phyloP scores from a whole-genome alignment of 2,888 invertebrate genomes.

The Glyphotaelius pellucidus region DNA sequence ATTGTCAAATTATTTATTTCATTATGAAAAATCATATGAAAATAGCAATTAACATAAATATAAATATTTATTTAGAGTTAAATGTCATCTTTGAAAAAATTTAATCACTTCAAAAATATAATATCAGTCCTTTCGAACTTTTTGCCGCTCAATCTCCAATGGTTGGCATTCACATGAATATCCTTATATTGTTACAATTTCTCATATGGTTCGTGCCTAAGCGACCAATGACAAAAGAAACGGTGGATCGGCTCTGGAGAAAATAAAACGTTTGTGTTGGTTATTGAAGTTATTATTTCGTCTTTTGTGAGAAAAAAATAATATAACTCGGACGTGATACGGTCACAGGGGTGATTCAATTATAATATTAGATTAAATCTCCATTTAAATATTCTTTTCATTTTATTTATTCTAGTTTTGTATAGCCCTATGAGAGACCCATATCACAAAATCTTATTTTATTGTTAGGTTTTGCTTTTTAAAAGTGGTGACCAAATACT shows the following conservation, averaged over 20 bases:
- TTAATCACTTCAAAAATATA: too few species aligned
- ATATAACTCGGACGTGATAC: background rate
- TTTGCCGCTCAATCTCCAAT: background rate
- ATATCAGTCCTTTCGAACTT: background rate
- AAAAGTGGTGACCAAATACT: background rate
- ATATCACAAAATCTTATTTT: background rate
- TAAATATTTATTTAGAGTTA: too few species aligned
- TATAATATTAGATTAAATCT: background rate
- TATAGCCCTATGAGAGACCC: background rate
- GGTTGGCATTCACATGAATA: background rate
- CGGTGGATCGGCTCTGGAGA: background rate
- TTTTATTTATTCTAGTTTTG: background rate
- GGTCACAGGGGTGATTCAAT: background rate
- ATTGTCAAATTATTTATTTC: too few species aligned
- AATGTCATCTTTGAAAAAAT: too few species aligned
- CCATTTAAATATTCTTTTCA: background rate
- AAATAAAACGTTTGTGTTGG: background rate
- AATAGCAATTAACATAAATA: too few species aligned
- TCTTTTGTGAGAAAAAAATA: background rate
- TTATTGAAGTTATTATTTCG: background rate
- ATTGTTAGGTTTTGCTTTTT: background rate
- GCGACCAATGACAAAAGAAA: slow-evolving; percentile 32
- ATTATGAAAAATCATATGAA: too few species aligned
- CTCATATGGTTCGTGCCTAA: slow-evolving; percentile 40
- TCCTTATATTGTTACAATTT: slow-evolving; percentile 18